These are phyloP conservation scores for Molothrus aeneus DNA, from an alignment of 2,797 vertebrate genomes.

Conservation along the genomic window DNA sequence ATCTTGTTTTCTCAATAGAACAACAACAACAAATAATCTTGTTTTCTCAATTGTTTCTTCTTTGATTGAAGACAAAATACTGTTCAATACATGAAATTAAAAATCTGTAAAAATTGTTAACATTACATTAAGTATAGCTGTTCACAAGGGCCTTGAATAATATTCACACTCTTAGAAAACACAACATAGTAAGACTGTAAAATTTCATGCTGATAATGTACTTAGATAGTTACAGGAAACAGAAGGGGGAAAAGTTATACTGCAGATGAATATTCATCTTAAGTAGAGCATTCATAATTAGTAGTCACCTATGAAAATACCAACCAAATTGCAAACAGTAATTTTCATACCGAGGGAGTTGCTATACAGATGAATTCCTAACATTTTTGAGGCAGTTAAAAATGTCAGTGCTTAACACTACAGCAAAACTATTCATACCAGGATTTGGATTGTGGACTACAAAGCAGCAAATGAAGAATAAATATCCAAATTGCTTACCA, in stretches of 20 bases:
- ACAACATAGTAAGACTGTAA: not conserved
- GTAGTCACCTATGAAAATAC: not conserved
- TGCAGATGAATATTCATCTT: not conserved
- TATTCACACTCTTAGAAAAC: not conserved
- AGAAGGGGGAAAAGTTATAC: not conserved
- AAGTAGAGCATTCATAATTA: not conserved
- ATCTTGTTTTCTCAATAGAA: not conserved
- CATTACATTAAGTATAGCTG: not conserved
- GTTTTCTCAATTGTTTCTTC: not conserved
- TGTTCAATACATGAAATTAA: not conserved
- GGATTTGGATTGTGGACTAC: not conserved
- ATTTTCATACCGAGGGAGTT: not conserved
- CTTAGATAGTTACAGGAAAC: not conserved
- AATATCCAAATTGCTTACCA: not conserved
- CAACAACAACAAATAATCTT: too few relatives aligned
- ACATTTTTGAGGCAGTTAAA: not conserved
- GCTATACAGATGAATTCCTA: not conserved
- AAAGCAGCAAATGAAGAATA: not conserved
- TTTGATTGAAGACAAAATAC: not conserved
- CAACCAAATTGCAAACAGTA: not conserved
- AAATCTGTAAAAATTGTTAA: not conserved
- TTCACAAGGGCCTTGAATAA: not conserved
- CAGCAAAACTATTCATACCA: not conserved
- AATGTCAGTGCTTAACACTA: not conserved
- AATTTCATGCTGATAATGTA: not conserved